Evolutionary conservation across 1,140 invertebrate genomes (phyloP).

Genomic region (Hyles vespertilio): DNA sequence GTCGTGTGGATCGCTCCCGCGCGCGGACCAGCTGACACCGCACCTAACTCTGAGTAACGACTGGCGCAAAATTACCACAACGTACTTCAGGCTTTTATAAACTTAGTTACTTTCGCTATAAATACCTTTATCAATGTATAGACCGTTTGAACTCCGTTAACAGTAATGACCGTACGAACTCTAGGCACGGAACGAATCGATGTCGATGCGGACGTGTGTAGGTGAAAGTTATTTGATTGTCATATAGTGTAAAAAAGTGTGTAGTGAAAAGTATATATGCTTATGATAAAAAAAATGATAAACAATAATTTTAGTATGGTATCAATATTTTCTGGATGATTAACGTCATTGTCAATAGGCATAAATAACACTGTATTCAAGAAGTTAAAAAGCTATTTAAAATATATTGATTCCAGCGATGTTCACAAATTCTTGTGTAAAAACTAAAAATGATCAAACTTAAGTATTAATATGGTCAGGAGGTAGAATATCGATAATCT

Average conservation of each 20-base stretch:
- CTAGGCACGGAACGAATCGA: slow-evolving; percentile 26
- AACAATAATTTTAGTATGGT: no score
- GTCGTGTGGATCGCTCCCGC: neutral
- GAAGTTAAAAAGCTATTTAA: no score
- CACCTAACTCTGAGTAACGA: slow-evolving; percentile 2
- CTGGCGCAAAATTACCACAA: slow-evolving; percentile 5
- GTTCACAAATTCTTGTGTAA: no score
- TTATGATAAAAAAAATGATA: slow-evolving; percentile 8
- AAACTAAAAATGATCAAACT: no score
- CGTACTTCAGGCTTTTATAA: slow-evolving; percentile 11
- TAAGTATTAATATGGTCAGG: no score
- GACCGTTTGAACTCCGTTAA: slow-evolving; percentile 24
- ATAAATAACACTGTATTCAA: no score
- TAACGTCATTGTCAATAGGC: no score
- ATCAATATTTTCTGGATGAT: no score
- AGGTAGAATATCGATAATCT: no score
- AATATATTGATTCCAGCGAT: no score
- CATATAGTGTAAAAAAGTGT: no score
- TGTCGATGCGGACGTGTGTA: slow-evolving; percentile 20
- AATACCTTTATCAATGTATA: slow-evolving; percentile 21
- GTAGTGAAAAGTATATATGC: no score
- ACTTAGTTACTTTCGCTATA: slow-evolving; percentile 30
- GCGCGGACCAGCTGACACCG: slow-evolving; percentile 32
- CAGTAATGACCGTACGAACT: slow-evolving; percentile 43
- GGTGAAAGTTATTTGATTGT: neutral